phyloP scores from a whole-genome alignment of 2,888 invertebrate genomes.

The Sceliomorpha sp. region DNA sequence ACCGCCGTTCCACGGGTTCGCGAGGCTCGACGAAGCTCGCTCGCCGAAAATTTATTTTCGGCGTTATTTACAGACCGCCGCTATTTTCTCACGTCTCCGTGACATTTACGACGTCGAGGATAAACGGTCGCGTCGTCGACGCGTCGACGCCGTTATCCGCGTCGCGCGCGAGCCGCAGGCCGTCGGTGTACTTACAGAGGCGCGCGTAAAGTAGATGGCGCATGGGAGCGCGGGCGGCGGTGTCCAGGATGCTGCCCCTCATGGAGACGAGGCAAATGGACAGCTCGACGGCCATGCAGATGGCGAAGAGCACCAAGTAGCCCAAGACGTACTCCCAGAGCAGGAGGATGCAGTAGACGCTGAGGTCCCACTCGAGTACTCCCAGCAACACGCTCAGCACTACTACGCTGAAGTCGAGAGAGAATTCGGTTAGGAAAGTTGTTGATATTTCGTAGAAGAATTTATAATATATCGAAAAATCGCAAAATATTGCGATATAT shows the following conservation, averaged over 20 bases:
- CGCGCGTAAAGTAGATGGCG: constrained; percentile 90
- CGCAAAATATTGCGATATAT: no score
- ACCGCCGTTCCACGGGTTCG: no score
- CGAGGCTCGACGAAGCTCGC: no score
- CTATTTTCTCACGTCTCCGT: no score
- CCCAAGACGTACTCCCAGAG: constrained; percentile 84
- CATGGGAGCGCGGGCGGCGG: constrained; percentile 87
- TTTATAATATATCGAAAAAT: no score
- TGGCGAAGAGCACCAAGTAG: constrained; percentile 83
- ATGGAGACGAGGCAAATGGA: constrained; percentile 88
- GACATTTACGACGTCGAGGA: no score
- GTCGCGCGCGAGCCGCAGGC: no score
- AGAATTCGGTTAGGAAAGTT: background rate
- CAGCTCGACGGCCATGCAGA: constrained; percentile 85
- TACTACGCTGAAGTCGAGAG: constrained; percentile 82
- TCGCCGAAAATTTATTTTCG: no score
- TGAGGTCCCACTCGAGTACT: constrained; percentile 82
- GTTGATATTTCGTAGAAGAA: no score
- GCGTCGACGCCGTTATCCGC: no score
- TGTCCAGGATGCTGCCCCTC: constrained; percentile 89
- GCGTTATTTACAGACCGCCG: no score
- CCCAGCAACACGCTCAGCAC: constrained; percentile 83
- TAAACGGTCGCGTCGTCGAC: no score
- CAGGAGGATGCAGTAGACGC: constrained; percentile 81
- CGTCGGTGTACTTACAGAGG: constrained; percentile 87